Percentiles rank a stretch among this genome's conserved stretches.
Conservation (phyloP, 2,888 invertebrate species). For the Gari tellinella region DNA sequence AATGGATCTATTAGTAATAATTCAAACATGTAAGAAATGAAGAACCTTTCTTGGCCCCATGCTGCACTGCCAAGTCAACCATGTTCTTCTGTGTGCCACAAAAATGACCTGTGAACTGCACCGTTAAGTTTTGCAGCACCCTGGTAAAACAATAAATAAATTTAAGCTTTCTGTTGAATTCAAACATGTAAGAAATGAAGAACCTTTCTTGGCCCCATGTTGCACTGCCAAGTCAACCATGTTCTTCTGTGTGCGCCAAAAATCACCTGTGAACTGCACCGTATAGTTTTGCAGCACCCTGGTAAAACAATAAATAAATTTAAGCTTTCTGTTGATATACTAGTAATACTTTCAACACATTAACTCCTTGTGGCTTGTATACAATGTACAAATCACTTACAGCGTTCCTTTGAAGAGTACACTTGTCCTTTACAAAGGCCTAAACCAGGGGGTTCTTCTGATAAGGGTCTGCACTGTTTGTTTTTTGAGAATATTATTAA, state of each 20-base stretch:
- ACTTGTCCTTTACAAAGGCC: too few relatives aligned
- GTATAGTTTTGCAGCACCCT: slow-evolving; percentile 61
- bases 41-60: slow-evolving; percentile 67
- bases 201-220: slow-evolving; percentile 68
- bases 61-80: slow-evolving; percentile 57
- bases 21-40: neutral
- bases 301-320: slow-evolving; percentile 19
- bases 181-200: neutral
- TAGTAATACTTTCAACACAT: too few relatives aligned
- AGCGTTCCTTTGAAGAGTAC: too few relatives aligned
- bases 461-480: too few relatives aligned
- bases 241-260: slow-evolving; percentile 58
- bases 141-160: slow-evolving; percentile 47
- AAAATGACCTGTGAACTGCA: slow-evolving; percentile 66
- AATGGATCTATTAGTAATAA: neutral
- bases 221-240: slow-evolving; percentile 59
- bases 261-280: slow-evolving; percentile 63
- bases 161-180: neutral
- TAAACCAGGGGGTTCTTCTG: too few relatives aligned
- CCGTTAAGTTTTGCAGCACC: slow-evolving; percentile 49
- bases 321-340: neutral
- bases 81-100: slow-evolving; percentile 59
- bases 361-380: too few relatives aligned
- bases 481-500: too few relatives aligned
- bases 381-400: too few relatives aligned